phyloP scores from a whole-genome alignment of 2,797 vertebrate genomes.

The Streptopelia turtur region DNA sequence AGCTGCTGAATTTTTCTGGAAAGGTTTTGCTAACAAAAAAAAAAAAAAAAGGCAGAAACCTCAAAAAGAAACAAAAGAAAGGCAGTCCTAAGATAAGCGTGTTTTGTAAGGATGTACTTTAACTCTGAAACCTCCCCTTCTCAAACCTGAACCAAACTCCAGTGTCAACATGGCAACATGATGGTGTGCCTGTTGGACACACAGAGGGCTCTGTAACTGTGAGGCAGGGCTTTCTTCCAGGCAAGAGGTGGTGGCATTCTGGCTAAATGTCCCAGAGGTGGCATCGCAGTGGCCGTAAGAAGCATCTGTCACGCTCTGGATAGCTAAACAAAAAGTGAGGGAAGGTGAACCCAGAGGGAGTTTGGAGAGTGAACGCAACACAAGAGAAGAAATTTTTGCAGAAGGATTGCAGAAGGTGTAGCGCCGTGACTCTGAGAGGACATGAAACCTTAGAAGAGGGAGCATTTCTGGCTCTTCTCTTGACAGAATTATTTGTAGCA shows the following conservation, averaged over 20 bases:
- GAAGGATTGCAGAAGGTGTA: neutral
- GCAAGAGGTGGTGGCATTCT: neutral
- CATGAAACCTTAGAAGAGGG: rapidly evolving
- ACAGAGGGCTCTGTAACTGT: neutral
- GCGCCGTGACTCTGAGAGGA: neutral
- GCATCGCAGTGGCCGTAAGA: neutral
- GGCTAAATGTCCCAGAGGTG: neutral
- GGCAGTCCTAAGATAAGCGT: rapidly evolving
- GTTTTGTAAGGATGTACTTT: neutral
- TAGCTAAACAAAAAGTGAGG: neutral
- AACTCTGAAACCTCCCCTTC: neutral
- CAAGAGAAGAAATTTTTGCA: neutral
- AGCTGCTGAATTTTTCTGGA: neutral
- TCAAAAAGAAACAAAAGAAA: neutral
- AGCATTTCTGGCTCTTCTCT: neutral
- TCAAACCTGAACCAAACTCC: neutral
- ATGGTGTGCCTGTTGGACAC: rapidly evolving
- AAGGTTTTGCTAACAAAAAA: neutral
- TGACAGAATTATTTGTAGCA: neutral
- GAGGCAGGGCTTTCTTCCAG: neutral
- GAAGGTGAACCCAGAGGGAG: neutral
- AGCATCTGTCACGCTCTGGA: neutral
- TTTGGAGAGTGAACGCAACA: neutral
- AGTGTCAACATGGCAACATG: neutral
- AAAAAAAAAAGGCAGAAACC: neutral